Conservation (phyloP, 1,140 invertebrate species). For the Eurytemora carolleeae region DNA sequence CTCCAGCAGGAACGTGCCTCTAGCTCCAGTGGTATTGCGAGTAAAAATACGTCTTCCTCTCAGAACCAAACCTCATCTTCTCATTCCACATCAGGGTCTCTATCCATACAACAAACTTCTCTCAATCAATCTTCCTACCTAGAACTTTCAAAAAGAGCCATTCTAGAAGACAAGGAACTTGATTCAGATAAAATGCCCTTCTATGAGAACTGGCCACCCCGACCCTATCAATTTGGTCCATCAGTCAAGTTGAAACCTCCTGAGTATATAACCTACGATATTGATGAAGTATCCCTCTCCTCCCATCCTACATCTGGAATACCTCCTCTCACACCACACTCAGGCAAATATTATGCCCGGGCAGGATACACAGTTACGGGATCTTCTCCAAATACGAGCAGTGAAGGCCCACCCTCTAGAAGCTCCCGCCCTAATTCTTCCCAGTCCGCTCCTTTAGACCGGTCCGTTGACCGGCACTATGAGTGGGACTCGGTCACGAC, state of each 20-base stretch:
- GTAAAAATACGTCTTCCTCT: constrained; percentile 6
- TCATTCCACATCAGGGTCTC: neutral
- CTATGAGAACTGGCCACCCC: constrained; percentile 14
- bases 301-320: neutral
- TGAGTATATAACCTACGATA: neutral
- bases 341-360: neutral
- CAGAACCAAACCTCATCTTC: constrained; percentile 6
- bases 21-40: constrained; percentile 6
- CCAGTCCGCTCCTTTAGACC: constrained; percentile 31
- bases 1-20: neutral
- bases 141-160: neutral
- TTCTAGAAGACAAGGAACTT: neutral
- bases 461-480: constrained; percentile 82
- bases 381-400: neutral
- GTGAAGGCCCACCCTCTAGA: neutral
- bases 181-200: neutral
- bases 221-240: neutral
- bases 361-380: too few species aligned
- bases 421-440: constrained; percentile 17
- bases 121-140: neutral
- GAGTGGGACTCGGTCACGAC: constrained; percentile 51
- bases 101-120: neutral
- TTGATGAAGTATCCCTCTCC: neutral
- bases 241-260: neutral
- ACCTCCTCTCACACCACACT: neutral